Evolutionary conservation across 2,888 invertebrate genomes (phyloP).

Genomic region (Craniophora ligustri): DNA sequence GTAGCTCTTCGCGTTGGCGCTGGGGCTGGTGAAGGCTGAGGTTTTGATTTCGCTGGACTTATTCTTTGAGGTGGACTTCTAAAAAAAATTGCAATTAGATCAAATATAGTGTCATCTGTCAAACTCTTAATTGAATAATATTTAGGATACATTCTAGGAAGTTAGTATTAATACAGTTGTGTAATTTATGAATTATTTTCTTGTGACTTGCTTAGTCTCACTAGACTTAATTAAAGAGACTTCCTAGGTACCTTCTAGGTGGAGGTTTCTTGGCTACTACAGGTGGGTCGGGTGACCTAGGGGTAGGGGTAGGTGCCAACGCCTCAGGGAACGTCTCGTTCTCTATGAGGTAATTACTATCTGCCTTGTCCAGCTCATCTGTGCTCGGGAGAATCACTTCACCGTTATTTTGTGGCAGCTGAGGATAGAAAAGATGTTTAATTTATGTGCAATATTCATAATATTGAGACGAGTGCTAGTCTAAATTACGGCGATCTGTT

Average conservation of each 20-base stretch:
- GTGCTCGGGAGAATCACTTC: conserved; percentile 56
- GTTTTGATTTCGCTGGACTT: conserved; percentile 62
- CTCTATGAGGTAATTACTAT: conserved; percentile 73
- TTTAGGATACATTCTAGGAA: too few relatives aligned
- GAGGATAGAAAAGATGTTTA: conserved; percentile 7
- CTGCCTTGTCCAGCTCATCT: conserved; percentile 70
- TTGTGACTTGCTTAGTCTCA: too few relatives aligned
- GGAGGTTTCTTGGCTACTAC: conserved; percentile 59
- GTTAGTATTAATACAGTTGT: too few relatives aligned
- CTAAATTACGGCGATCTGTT: too few relatives aligned
- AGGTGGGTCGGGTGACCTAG: conserved; percentile 71
- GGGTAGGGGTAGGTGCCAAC: conserved; percentile 75
- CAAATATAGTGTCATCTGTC: too few relatives aligned
- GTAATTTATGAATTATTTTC: too few relatives aligned
- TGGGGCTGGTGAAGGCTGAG: conserved; percentile 44
- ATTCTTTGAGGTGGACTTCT: conserved; percentile 59
- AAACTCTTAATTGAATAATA: too few relatives aligned
- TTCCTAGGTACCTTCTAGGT: conserved; percentile 54
- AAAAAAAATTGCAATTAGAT: too few relatives aligned
- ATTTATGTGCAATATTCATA: too few relatives aligned
- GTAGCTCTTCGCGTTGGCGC: conserved; percentile 60
- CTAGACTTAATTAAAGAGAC: not conserved
- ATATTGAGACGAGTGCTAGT: too few relatives aligned
- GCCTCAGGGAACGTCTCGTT: conserved; percentile 84
- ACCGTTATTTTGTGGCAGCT: conserved; percentile 73